Conservation (phyloP, 2,113 vertebrate genomes). For the Poeciliopsis prolifica region DNA sequence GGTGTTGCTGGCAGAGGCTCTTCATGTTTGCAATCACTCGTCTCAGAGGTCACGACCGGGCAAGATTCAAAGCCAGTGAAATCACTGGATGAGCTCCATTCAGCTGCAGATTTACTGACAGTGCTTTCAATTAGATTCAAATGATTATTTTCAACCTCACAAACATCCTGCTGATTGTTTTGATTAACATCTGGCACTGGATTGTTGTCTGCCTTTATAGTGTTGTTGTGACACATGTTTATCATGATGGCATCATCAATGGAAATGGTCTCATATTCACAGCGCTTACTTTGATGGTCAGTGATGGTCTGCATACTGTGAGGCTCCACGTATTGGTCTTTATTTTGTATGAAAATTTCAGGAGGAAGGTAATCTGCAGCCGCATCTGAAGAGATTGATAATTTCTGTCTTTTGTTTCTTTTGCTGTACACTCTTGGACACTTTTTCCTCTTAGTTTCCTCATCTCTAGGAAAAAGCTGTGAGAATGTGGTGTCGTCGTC, state of each 20-base stretch:
- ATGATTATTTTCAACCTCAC: slow-evolving; percentile 57
- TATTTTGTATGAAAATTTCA: slow-evolving; percentile 59
- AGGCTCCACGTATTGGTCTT: slow-evolving; percentile 72
- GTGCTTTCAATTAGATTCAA: slow-evolving; percentile 69
- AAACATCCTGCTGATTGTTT: slow-evolving; percentile 19
- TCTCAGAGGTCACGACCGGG: slow-evolving; percentile 60
- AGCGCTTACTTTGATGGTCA: slow-evolving; percentile 76
- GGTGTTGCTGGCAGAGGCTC: slow-evolving; percentile 71
- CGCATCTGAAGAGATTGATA: slow-evolving; percentile 28
- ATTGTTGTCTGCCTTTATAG: slow-evolving; percentile 62
- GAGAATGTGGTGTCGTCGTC: slow-evolving; percentile 90
- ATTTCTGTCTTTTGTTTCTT: slow-evolving; percentile 82
- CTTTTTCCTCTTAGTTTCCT: slow-evolving; percentile 86
- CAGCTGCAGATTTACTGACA: slow-evolving; percentile 62
- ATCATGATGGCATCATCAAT: slow-evolving; percentile 85
- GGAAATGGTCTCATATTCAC: slow-evolving; percentile 84
- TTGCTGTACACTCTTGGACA: slow-evolving; percentile 90
- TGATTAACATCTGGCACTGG: slow-evolving; percentile 37
- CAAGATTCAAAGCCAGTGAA: slow-evolving; percentile 48
- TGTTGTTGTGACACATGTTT: slow-evolving; percentile 84
- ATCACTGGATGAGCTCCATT: slow-evolving; percentile 78
- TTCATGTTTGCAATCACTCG: slow-evolving; percentile 69
- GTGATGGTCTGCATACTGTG: slow-evolving; percentile 74
- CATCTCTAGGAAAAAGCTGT: slow-evolving; percentile 87
- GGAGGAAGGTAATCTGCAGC: slow-evolving; percentile 46